Evolutionary conservation across 2,888 invertebrate species (phyloP), one percentile per base, ranked within the genome.

Genomic region (Arrhopalites spinosus): DNA sequence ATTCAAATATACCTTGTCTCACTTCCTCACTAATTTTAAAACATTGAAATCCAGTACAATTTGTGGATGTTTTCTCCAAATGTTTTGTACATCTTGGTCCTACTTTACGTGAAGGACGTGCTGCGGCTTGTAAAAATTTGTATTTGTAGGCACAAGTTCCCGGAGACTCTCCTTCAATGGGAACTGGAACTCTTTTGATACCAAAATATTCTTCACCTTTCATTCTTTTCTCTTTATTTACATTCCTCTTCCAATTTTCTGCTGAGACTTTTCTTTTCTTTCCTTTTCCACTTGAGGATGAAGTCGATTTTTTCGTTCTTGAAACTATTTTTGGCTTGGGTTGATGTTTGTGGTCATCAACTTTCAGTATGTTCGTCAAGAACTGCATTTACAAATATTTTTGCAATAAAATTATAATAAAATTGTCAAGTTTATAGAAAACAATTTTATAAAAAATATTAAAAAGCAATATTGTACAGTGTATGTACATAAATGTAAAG

Each of bases 1-100:
- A 25, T 17, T 73, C 11, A 74, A 78, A 77, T 13, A 78, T 63
- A 2, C 17, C 27, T 59, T 36, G 45, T n/a, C 79, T 25, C 0
- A 77, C 70, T 30, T 75, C 75, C 8, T 78, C 74, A 25, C 56
- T 53, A 64, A 77, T 50, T 25, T 3, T 13, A 2, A 61, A n/a
- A 50, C 72, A 75, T 20, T 75, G 66, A 47, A 68, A 67, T n/a
- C 67, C 67, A 11, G 29, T 67, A n/a, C 13, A n/a, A n/a, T n/a
- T n/a, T n/a, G n/a, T n/a, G n/a, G n/a, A n/a, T 36, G 36, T 29
- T 30, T 20, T 29, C 36, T 17, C 67, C 36, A 67, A 67, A 20
- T 67, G 67, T 43, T 67, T 67, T 43, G 43, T 67, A 43, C 67
- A 67, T 3, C 36, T 29, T 15, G 7, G 7, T n/a, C 67, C 67